Base-by-base conservation (phyloP, 1,140 invertebrate species). In the Drosophila persimilis region DNA sequence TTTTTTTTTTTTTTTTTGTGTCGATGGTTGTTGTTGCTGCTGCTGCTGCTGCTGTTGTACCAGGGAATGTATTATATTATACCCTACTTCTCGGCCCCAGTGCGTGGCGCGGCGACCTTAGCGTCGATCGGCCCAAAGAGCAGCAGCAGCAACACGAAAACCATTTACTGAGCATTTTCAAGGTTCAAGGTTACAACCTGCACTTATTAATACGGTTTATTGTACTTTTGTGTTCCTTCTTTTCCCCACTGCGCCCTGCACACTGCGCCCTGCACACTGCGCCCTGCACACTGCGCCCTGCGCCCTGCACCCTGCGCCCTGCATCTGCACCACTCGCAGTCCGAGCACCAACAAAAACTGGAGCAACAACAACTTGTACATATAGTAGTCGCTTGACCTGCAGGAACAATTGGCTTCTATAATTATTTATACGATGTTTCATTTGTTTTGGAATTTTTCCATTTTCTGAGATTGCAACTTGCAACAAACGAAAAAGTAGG, bases 361-460 rank as follows among this genome's bases (percentile, higher is more conserved):
- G 35, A 13, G 35, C 35, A 13, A 77, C 50, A 74, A 79, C 62
- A 65, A 66, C 35, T 39, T 13, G 11, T 13, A 39, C 35, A 39
- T 39, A 39, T 13, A 39, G 35, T 69, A 63, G 75, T 51, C 62
- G 50, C 72, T 80, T 84, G 80, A 84, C 80, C 80, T 43, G 59
- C 52, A 80, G 78, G 76, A 67, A 62, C 65, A 85, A 70, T 83
- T 83, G 65, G 65, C 78, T 67, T 86, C 75, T 89, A 74, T 85
- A 89, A 89, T 90, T 90, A 83, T 90, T 90, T 90, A 90, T 90
- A 90, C 86, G 86, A 90, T 90, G 86, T 90, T 90, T 90, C 86
- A 90, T 90, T 90, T 90, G 86, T 90, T 90, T 86, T 79, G 78
- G 81, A 85, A 90, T 90, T 83, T 89, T 89, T 81, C 85, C 85